A percentile compares a stretch with the other conserved stretches of the same genome.
Conservation (phyloP, 1,140 invertebrate species). For the Ooceraea biroi region DNA sequence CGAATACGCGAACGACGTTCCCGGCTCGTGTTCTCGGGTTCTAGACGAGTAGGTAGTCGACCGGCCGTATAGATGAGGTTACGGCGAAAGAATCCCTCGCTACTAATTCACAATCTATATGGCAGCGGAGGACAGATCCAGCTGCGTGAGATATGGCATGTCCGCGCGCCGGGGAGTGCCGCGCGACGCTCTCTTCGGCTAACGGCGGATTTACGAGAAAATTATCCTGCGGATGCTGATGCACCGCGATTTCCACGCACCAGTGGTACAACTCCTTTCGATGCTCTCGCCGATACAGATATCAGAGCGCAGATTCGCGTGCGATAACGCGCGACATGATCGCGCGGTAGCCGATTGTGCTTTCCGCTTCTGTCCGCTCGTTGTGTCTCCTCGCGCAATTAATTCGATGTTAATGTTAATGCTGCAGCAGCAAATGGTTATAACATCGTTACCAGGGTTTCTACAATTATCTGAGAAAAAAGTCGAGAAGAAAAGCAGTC, state of each 20-base stretch:
- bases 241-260: not conserved
- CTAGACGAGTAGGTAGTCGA: conserved; percentile 35
- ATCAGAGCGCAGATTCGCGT: not conserved
- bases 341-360: conserved; percentile 1
- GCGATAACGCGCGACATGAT: not conserved
- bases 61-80: conserved; percentile 38
- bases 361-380: not conserved
- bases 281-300: conserved; percentile 22
- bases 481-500: not conserved
- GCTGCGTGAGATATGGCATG: conserved; percentile 46
- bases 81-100: conserved; percentile 49
- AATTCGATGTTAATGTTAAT: conserved; percentile 15
- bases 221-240: conserved; percentile 32
- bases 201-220: conserved; percentile 41
- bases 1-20: conserved; percentile 12
- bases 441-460: not conserved
- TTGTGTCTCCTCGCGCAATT: too few relatives aligned
- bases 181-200: conserved; percentile 3
- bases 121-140: conserved; percentile 30
- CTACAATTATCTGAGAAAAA: too few relatives aligned
- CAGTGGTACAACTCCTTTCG: not conserved
- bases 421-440: not conserved
- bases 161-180: conserved; percentile 34
- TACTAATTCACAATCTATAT: conserved; percentile 57
- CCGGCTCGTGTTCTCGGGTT: conserved; percentile 36